These are phyloP conservation scores for Oedothorax gibbosus DNA, from an alignment of 1,140 invertebrate species.

Conservation along the genomic window DNA sequence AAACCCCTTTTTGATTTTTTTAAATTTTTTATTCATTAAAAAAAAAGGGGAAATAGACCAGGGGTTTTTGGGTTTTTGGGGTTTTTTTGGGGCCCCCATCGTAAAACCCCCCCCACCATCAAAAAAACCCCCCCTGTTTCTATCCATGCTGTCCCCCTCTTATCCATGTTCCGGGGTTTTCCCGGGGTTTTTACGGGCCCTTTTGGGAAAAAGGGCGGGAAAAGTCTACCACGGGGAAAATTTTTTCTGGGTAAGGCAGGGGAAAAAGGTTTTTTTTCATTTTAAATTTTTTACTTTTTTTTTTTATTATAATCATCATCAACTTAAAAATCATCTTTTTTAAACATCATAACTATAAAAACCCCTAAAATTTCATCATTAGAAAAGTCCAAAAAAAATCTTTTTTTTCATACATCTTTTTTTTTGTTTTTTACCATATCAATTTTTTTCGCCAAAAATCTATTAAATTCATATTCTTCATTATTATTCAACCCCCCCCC, in stretches of 20 bases:
- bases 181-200: slow-evolving; percentile 29
- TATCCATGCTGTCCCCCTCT: slow-evolving; percentile 16
- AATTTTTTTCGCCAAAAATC: no score
- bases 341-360: no score
- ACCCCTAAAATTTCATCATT: no score
- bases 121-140: not conserved
- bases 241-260: slow-evolving; percentile 6
- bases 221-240: slow-evolving; percentile 18
- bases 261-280: no score
- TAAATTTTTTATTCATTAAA: no score
- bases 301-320: no score
- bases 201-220: slow-evolving; percentile 40
- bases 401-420: no score
- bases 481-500: not conserved
- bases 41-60: not conserved
- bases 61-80: not conserved
- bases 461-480: not conserved
- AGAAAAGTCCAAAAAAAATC: no score
- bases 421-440: no score
- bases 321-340: no score
- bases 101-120: not conserved
- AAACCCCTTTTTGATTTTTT: not conserved
- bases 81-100: not conserved
- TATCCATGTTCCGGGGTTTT: slow-evolving; percentile 36
- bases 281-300: no score